These are phyloP conservation scores for Rhodinocichla rosea DNA, from an alignment of 2,113 vertebrate genomes.

Conservation along the genomic window DNA sequence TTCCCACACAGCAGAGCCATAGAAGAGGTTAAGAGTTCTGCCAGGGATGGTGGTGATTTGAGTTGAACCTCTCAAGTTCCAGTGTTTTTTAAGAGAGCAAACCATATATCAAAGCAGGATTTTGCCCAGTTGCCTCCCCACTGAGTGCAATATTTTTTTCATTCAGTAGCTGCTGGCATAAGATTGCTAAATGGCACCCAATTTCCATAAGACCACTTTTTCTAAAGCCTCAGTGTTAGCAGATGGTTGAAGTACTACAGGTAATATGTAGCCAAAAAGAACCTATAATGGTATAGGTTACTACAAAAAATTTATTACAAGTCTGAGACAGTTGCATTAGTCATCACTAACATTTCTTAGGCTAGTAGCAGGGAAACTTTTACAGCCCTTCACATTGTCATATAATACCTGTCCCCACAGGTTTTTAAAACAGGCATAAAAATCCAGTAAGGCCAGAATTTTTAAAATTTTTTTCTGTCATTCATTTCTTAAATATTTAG, in stretches of 20 bases:
- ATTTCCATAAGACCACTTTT: background rate
- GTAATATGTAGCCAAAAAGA: background rate
- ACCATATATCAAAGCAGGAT: background rate
- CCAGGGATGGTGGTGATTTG: background rate
- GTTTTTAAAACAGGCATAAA: background rate
- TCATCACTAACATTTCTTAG: background rate
- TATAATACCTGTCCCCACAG: background rate
- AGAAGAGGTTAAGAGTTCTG: background rate
- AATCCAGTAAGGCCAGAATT: background rate
- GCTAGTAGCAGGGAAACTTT: background rate
- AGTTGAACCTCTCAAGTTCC: background rate
- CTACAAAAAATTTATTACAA: background rate
- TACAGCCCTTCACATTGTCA: background rate
- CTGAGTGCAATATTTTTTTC: background rate
- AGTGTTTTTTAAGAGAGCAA: background rate
- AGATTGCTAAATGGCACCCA: background rate
- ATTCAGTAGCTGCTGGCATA: background rate
- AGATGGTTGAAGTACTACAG: background rate
- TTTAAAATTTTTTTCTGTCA: background rate
- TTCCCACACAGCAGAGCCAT: background rate
- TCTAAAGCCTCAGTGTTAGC: background rate
- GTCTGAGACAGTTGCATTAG: background rate
- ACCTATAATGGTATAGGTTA: background rate
- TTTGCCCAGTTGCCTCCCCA: background rate
- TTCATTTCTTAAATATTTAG: slow-evolving; percentile 23